These are phyloP conservation scores for Epistrophe grossulariae DNA, from an alignment of 2,888 invertebrate species.

Conservation along the genomic window DNA sequence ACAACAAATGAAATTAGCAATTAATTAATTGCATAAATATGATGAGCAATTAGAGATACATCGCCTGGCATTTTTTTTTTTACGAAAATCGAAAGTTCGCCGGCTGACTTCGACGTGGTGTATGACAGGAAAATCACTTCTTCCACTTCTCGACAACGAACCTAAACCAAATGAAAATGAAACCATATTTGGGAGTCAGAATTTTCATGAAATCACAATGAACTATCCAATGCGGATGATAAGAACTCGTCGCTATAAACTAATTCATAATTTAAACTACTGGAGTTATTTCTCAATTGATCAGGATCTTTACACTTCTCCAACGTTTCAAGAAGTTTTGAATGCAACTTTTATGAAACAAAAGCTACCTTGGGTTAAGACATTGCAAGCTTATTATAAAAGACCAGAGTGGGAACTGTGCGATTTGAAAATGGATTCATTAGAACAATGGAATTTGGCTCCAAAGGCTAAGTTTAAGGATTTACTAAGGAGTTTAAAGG, in stretches of 20 bases:
- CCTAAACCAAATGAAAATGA: slow-evolving; percentile 86
- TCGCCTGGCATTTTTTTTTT: too few relatives aligned
- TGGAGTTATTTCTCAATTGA: slow-evolving; percentile 96
- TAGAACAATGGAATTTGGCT: slow-evolving; percentile 90
- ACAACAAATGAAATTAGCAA: too few relatives aligned
- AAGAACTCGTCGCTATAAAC: slow-evolving; percentile 91
- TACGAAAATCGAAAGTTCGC: too few relatives aligned
- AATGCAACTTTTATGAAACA: slow-evolving; percentile 89
- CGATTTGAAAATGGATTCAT: slow-evolving; percentile 91
- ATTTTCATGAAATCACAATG: slow-evolving; percentile 96
- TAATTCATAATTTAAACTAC: slow-evolving; percentile 95
- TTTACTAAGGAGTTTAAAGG: slow-evolving; percentile 78
- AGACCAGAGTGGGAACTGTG: slow-evolving; percentile 95
- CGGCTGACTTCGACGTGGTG: too few relatives aligned
- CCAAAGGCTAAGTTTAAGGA: slow-evolving; percentile 83
- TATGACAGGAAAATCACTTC: slow-evolving; percentile 88
- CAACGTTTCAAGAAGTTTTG: slow-evolving; percentile 94
- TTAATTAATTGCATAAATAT: too few relatives aligned
- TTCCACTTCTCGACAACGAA: slow-evolving; percentile 89
- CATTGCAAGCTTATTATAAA: slow-evolving; percentile 91
- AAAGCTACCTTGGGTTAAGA: slow-evolving; percentile 92
- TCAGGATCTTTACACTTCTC: slow-evolving; percentile 95
- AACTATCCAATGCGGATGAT: slow-evolving; percentile 96
- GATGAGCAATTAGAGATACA: too few relatives aligned
- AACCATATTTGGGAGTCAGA: slow-evolving; percentile 93